A percentile compares a stretch with the other conserved stretches of the same genome.
These are phyloP conservation scores for Benthosema pterotum DNA, from an alignment of 2,797 vertebrate genomes.

Conservation along the genomic window DNA sequence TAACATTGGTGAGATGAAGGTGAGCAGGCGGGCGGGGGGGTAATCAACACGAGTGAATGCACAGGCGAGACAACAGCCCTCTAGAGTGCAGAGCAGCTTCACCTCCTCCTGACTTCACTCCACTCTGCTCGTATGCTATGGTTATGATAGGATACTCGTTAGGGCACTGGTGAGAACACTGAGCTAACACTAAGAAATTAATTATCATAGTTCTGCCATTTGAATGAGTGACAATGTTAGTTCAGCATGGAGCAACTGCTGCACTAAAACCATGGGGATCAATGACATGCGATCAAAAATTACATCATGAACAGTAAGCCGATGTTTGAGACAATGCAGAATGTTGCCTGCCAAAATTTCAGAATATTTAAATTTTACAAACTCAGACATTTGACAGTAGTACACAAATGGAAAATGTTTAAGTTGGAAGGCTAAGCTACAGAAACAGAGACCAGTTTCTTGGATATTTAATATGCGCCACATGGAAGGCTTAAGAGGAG, in stretches of 20 bases:
- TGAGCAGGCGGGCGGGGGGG: too few species aligned
- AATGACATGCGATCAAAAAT: constrained; percentile 37
- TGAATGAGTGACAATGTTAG: constrained; percentile 41
- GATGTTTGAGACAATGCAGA: constrained; percentile 54
- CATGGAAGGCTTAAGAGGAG: constrained; percentile 65
- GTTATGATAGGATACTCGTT: too few species aligned
- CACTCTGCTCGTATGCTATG: too few species aligned
- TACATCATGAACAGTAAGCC: constrained; percentile 22
- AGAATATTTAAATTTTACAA: constrained; percentile 41
- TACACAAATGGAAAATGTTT: constrained; percentile 50
- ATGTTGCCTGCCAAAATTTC: constrained; percentile 33
- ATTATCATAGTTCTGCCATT: constrained; percentile 40
- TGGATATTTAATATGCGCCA: constrained; percentile 60
- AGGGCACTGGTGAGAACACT: too few species aligned
- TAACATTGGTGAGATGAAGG: too few species aligned
- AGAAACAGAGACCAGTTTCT: constrained; percentile 56
- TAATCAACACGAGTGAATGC: too few species aligned
- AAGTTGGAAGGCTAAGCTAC: constrained; percentile 67
- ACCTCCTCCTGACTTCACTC: too few species aligned
- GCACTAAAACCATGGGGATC: constrained; percentile 36
- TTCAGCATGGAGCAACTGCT: constrained; percentile 35
- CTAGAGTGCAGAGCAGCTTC: too few species aligned
- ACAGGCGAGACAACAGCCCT: too few species aligned
- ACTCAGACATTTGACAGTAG: constrained; percentile 51
- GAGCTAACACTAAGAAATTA: constrained; percentile 17